Conservation (phyloP, 2,888 invertebrate species). For the Argyra leucocephala region DNA sequence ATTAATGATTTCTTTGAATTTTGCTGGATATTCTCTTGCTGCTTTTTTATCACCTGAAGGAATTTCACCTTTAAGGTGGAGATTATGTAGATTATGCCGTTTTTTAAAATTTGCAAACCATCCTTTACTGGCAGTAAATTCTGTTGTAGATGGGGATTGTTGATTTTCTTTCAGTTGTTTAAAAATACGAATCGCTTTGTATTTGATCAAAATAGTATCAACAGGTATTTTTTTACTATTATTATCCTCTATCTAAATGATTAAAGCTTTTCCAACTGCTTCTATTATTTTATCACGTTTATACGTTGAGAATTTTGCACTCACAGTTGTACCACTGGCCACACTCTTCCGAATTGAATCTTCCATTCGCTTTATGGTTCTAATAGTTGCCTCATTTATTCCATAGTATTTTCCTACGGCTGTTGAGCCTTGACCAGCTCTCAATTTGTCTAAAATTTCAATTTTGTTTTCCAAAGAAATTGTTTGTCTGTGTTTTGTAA, state of each 20-base stretch:
- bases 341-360: not conserved
- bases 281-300: too few species aligned
- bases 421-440: constrained; percentile 19
- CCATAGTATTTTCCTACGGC: constrained; percentile 22
- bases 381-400: constrained; percentile 24
- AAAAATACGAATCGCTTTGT: too few species aligned
- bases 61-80: constrained; percentile 21
- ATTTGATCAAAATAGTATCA: too few species aligned
- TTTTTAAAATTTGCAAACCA: constrained; percentile 21
- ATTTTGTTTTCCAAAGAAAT: not conserved
- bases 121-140: constrained; percentile 12
- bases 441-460: constrained; percentile 10
- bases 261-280: too few species aligned
- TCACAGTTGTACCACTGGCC: too few species aligned
- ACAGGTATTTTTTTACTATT: too few species aligned
- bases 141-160: too few species aligned
- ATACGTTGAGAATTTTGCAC: too few species aligned
- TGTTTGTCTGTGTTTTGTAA: constrained; percentile 4
- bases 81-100: constrained; percentile 18
- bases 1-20: constrained; percentile 14
- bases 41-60: constrained; percentile 21
- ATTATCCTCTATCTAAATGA: too few species aligned
- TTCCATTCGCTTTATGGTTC: constrained; percentile 23
- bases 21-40: constrained; percentile 17
- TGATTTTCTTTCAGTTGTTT: too few species aligned